Conservation (phyloP, 2,797 vertebrate genomes). For the Gallinago solitaria region DNA sequence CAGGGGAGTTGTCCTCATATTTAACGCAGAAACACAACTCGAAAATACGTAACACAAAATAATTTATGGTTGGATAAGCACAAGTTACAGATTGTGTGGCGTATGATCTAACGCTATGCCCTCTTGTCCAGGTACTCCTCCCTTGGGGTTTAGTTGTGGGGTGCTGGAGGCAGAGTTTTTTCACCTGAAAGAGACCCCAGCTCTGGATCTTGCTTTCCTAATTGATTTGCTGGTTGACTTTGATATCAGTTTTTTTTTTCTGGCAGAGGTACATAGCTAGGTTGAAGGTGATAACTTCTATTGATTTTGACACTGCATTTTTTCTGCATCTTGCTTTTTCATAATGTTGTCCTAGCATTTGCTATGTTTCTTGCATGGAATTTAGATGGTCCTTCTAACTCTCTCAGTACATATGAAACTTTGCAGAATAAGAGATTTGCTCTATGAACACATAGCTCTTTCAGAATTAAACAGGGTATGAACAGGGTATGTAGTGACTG, state of each 20-base stretch:
- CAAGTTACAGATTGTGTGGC: not conserved
- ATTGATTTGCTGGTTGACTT: conserved; percentile 9
- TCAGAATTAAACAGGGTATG: not conserved
- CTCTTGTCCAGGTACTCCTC: not conserved
- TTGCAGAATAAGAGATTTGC: not conserved
- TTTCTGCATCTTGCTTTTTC: not conserved
- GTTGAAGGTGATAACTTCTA: not conserved
- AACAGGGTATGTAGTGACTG: not conserved
- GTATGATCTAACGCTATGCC: not conserved
- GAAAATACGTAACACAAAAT: not conserved
- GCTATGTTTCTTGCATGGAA: not conserved
- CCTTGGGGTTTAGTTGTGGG: conserved; percentile 4
- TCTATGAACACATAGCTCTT: not conserved
- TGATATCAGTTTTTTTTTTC: not conserved
- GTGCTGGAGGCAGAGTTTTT: conserved; percentile 33
- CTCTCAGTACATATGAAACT: not conserved
- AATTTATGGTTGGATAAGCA: not conserved
- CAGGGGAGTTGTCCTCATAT: not conserved
- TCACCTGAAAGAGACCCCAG: not conserved
- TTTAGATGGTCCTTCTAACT: not conserved
- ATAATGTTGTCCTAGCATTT: not conserved
- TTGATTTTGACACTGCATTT: not conserved
- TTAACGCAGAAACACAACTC: not conserved
- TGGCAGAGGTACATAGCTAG: not conserved
- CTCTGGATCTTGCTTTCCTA: not conserved